Evolutionary conservation across 2,888 invertebrate genomes (phyloP).

Genomic region (Noctua pronuba): DNA sequence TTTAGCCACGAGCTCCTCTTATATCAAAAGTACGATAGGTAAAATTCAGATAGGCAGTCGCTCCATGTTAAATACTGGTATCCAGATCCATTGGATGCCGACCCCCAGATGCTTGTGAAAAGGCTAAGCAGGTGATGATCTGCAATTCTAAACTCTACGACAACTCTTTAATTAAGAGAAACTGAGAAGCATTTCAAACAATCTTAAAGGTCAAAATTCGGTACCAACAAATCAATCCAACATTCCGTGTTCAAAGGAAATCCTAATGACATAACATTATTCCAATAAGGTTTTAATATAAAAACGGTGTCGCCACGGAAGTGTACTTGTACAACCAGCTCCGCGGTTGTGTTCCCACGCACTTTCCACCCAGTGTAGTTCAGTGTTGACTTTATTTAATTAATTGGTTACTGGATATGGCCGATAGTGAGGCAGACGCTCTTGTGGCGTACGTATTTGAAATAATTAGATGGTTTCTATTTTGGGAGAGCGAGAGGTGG

Average conservation of each 20-base stretch:
- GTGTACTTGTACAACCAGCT: constrained; percentile 25
- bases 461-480: constrained; percentile 39
- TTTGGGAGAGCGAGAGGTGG: background rate
- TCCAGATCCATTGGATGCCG: background rate
- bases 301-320: constrained; percentile 34
- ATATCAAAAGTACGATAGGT: no score
- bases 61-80: background rate
- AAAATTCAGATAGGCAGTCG: background rate
- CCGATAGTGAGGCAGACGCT: constrained; percentile 8
- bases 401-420: constrained; percentile 60
- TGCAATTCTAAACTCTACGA: background rate
- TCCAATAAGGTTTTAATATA: constrained; percentile 45
- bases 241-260: constrained; percentile 30
- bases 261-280: constrained; percentile 42
- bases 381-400: constrained; percentile 56
- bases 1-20: no score
- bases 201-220: background rate
- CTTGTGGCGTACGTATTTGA: constrained; percentile 11
- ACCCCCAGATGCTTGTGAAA: background rate
- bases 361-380: constrained; percentile 46
- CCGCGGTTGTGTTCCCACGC: constrained; percentile 46
- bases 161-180: background rate
- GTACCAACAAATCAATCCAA: background rate
- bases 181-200: background rate
- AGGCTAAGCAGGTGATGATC: no score